Conservation (phyloP, 2,797 vertebrate species). For the Podargus strigoides region DNA sequence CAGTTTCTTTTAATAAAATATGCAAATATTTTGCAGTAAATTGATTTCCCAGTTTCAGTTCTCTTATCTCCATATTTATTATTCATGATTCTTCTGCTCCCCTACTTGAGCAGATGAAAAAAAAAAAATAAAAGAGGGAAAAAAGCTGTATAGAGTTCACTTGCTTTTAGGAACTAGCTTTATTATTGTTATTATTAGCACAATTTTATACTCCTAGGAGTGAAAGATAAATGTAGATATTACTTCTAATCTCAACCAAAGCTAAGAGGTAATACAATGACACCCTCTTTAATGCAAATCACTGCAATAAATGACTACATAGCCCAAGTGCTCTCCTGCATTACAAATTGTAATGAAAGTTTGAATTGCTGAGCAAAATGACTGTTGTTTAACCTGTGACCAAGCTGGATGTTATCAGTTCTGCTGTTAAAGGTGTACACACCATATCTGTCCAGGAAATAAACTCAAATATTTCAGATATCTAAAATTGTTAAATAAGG, state of each 20-base stretch:
- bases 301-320: constrained; percentile 48
- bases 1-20: constrained; percentile 84
- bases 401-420: constrained; percentile 1
- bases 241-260: constrained; percentile 60
- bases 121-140: neutral
- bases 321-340: constrained; percentile 55
- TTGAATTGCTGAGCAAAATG: constrained; percentile 56
- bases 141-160: constrained; percentile 40
- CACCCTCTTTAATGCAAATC: constrained; percentile 58
- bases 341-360: constrained; percentile 64
- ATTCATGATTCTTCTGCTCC: constrained; percentile 76
- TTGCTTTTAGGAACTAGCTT: constrained; percentile 66
- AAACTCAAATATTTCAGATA: neutral
- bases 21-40: constrained; percentile 84
- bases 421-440: constrained; percentile 40
- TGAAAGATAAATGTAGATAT: constrained; percentile 61
- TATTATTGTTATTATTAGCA: constrained; percentile 66
- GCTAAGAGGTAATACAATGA: constrained; percentile 63
- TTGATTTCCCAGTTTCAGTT: constrained; percentile 82
- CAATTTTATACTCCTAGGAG: constrained; percentile 58
- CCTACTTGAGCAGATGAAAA: constrained; percentile 51
- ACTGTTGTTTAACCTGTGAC: constrained; percentile 44
- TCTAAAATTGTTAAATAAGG: neutral
- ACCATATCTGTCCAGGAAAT: neutral
- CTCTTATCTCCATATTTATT: constrained; percentile 83